Percentiles rank a stretch among this genome's conserved stretches.
These are phyloP conservation scores for Trogon melanurus DNA, from an alignment of 2,113 vertebrate species.

Conservation along the genomic window DNA sequence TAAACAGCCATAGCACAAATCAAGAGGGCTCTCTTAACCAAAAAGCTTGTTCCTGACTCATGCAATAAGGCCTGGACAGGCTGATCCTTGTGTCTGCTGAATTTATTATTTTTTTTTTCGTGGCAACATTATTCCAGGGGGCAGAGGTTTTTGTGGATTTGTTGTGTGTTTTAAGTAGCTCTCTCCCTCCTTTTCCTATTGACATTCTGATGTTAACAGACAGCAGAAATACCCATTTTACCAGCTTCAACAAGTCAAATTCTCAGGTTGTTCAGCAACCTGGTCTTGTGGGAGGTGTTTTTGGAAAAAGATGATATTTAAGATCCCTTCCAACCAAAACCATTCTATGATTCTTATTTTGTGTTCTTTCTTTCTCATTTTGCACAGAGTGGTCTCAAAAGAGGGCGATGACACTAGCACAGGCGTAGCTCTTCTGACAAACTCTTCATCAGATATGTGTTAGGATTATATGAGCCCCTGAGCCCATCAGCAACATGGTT, in stretches of 20 bases:
- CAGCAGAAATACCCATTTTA: neutral
- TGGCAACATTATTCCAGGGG: neutral
- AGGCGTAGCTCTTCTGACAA: neutral
- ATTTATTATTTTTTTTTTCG: neutral
- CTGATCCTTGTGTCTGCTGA: neutral
- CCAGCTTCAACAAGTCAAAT: neutral
- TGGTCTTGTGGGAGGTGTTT: too few species aligned
- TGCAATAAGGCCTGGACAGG: neutral
- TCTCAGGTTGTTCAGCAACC: neutral
- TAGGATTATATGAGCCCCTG: neutral
- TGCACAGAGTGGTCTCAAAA: neutral
- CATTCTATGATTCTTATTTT: neutral
- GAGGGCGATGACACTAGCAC: neutral
- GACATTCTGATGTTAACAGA: neutral
- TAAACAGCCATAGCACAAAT: neutral
- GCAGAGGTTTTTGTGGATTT: neutral
- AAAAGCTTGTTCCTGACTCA: neutral
- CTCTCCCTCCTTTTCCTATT: neutral
- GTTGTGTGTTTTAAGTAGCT: neutral
- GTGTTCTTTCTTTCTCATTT: fast-evolving
- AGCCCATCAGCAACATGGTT: fast-evolving
- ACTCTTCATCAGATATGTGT: neutral
- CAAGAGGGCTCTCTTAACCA: neutral
- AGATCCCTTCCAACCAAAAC: too few species aligned
- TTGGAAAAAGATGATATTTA: too few species aligned